Percentiles rank a stretch among this genome's conserved stretches.
Conservation (phyloP, 2,113 vertebrate genomes). For the Hyla sarda region DNA sequence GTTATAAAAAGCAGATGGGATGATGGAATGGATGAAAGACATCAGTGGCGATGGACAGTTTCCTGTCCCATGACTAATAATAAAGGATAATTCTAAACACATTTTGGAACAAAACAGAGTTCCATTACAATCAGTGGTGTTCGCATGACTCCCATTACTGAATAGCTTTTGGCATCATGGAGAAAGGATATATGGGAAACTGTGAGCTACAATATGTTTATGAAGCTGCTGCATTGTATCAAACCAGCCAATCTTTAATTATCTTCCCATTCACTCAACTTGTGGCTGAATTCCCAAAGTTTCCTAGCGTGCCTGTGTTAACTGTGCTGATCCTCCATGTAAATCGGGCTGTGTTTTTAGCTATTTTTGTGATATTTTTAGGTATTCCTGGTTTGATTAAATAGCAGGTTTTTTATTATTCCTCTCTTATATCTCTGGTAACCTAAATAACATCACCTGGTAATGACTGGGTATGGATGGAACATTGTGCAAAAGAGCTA, state of each 20-base stretch:
- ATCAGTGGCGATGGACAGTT: no score
- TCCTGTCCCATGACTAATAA: background rate
- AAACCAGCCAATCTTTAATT: background rate
- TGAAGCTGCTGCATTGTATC: background rate
- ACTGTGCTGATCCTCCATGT: background rate
- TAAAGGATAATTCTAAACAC: background rate
- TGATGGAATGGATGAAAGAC: background rate
- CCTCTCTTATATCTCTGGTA: background rate
- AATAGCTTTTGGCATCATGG: background rate
- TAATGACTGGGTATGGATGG: background rate
- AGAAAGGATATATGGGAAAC: background rate
- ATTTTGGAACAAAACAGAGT: background rate
- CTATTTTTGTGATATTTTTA: background rate
- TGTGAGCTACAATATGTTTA: background rate
- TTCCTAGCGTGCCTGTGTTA: background rate
- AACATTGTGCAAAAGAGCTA: background rate
- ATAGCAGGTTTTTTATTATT: background rate
- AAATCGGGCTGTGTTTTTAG: background rate
- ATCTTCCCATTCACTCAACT: background rate
- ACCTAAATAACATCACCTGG: background rate
- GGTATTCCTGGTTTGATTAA: background rate
- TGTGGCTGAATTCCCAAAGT: background rate
- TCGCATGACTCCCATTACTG: background rate
- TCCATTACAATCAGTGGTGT: background rate
- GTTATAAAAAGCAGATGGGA: background rate